These are phyloP conservation scores for Carcharodon carcharias DNA, from an alignment of 2,797 vertebrate species.

Conservation along the genomic window DNA sequence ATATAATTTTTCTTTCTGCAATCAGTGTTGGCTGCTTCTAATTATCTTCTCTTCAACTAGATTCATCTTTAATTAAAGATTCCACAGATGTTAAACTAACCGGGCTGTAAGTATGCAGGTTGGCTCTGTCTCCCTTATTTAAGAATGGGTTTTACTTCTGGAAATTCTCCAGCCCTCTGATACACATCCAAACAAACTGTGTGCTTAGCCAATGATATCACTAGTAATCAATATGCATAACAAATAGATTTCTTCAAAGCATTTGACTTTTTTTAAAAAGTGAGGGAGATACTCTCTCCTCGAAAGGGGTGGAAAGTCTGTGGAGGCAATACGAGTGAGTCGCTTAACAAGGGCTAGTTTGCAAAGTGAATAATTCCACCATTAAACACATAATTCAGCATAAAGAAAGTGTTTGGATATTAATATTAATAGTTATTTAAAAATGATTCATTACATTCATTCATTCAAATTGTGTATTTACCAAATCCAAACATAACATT, in stretches of 20 bases:
- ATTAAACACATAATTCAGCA: neutral
- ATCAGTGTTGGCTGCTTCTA: neutral
- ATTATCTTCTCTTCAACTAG: neutral
- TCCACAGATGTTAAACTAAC: neutral
- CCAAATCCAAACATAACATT: neutral
- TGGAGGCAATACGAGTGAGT: neutral
- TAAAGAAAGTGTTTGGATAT: neutral
- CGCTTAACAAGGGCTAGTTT: neutral
- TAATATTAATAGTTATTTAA: slow-evolving; percentile 1
- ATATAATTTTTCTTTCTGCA: neutral
- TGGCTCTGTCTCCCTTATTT: too few species aligned
- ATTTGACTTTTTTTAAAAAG: neutral
- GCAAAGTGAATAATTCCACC: neutral
- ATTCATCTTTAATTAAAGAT: slow-evolving; percentile 3
- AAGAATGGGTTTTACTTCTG: neutral
- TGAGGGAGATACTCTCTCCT: neutral
- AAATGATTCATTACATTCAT: neutral
- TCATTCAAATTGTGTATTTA: neutral
- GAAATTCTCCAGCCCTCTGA: neutral
- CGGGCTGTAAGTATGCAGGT: neutral
- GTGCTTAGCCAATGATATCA: too few species aligned
- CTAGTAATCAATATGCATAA: neutral
- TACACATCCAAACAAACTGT: neutral
- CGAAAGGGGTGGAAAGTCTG: too few species aligned
- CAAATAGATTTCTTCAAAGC: neutral